These are phyloP conservation scores for Setophaga kirtlandii DNA, from an alignment of 2,113 vertebrate genomes.

Conservation along the genomic window DNA sequence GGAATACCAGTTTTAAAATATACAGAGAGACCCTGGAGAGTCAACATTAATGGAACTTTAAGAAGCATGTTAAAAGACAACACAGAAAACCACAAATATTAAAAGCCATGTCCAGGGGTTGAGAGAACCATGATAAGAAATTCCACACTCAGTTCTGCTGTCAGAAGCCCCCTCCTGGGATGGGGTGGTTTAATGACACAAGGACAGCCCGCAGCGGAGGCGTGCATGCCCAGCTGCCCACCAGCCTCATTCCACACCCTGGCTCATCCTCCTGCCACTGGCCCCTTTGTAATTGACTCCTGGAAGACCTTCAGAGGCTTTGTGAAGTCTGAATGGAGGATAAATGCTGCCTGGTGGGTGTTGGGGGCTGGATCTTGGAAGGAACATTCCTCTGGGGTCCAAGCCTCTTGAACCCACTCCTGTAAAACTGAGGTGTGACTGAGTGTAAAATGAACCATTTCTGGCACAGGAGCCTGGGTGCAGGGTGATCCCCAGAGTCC, in stretches of 20 bases:
- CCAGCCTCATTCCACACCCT: background rate
- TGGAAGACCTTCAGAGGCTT: background rate
- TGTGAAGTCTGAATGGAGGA: background rate
- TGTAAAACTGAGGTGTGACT: background rate
- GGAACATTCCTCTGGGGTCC: background rate
- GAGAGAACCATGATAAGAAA: background rate
- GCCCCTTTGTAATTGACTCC: background rate
- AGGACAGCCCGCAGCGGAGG: fast-evolving
- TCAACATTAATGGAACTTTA: background rate
- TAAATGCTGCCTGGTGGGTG: fast-evolving
- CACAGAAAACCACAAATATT: background rate
- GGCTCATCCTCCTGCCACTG: background rate
- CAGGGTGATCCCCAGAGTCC: background rate
- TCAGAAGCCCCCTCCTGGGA: background rate
- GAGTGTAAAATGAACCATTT: background rate
- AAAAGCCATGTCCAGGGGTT: background rate
- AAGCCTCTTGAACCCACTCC: background rate
- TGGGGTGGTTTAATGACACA: fast-evolving
- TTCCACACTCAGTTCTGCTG: fast-evolving
- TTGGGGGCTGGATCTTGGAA: background rate
- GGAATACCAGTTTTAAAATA: background rate
- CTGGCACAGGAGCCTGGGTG: background rate
- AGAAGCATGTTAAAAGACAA: background rate
- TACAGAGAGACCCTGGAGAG: background rate
- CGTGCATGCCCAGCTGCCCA: background rate